These are phyloP conservation scores for Mus pahari DNA, from an alignment of 2,113 vertebrate species.

Conservation along the genomic window DNA sequence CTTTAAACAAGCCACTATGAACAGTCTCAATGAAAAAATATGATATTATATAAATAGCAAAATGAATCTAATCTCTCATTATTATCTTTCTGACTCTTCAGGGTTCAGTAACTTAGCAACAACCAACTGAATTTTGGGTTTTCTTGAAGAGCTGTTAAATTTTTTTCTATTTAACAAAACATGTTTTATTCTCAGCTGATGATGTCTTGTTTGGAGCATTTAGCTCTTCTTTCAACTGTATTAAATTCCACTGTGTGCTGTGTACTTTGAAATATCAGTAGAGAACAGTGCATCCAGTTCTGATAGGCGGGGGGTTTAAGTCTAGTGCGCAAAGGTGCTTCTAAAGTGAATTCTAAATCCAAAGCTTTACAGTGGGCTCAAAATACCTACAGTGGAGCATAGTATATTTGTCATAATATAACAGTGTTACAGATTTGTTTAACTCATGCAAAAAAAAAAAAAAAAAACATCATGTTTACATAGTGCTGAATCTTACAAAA, in stretches of 20 bases:
- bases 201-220: slow-evolving; percentile 49
- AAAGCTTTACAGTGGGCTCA: neutral
- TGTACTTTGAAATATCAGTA: neutral
- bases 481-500: neutral
- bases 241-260: slow-evolving; percentile 19
- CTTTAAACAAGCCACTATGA: slow-evolving; percentile 52
- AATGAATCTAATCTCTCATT: slow-evolving; percentile 58
- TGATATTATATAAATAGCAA: slow-evolving; percentile 52
- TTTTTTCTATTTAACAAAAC: slow-evolving; percentile 67
- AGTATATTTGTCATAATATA: slow-evolving; percentile 8
- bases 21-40: slow-evolving; percentile 54
- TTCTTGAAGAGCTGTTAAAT: slow-evolving; percentile 43
- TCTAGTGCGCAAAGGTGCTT: neutral
- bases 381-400: neutral
- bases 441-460: neutral
- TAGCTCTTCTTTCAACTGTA: neutral
- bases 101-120: slow-evolving; percentile 54
- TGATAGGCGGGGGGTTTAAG: slow-evolving; percentile 15
- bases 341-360: neutral
- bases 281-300: neutral
- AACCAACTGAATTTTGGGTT: slow-evolving; percentile 28
- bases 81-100: slow-evolving; percentile 37
- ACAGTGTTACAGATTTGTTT: neutral
- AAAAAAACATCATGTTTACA: neutral
- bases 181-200: neutral